Base-by-base conservation (phyloP, 30 jellyfish, hydroid and myxozoan species). In the Aurelia sp. region DNA sequence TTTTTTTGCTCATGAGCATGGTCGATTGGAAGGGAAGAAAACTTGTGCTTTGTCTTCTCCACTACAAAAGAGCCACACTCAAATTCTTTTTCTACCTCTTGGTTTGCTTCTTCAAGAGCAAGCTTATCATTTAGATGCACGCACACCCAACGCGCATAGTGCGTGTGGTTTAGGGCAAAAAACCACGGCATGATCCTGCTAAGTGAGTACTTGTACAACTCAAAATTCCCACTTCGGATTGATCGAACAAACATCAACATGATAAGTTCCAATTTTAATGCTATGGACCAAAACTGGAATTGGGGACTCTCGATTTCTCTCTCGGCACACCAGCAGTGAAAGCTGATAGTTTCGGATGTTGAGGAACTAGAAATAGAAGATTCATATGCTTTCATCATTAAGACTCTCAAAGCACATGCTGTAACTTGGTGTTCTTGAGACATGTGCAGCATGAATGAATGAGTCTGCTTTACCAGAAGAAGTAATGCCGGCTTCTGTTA, bases 121-220 rank as follows among this genome's bases (percentile, higher is more conserved):
- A n/a, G n/a, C n/a, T n/a, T n/a, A n/a, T n/a, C n/a, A n/a, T n/a
- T n/a, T n/a, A n/a, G n/a, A n/a, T n/a, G n/a, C n/a, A n/a, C n/a
- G n/a, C n/a, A n/a, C n/a, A 41, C n/a, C 83, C 89, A 61, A n/a
- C 89, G 84, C 10, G 83, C 20, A 60, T 78, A 78, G 84, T 78
- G 84, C 6, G 70, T 13, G 21, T 78, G 89, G 62, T 78, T 57
- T 13, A 62, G 58, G n/a, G 84, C 89, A 3, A 61, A 78, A 78
- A 78, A n/a, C 85, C 89, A 78, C 15, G 89, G 89, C 65, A 78
- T 21, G 20, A 78, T 64, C 33, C 31, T 17, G 10, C 23, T 59
- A 1, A 4, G 33, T 17, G 68, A n/a, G 33, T n/a, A 12, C 33
- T 59, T 0, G 22, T 59, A 59, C 13, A 17, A 59, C 68, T 59